Conservation (phyloP, 2,888 invertebrate species). For the Mythimna vitellina region DNA sequence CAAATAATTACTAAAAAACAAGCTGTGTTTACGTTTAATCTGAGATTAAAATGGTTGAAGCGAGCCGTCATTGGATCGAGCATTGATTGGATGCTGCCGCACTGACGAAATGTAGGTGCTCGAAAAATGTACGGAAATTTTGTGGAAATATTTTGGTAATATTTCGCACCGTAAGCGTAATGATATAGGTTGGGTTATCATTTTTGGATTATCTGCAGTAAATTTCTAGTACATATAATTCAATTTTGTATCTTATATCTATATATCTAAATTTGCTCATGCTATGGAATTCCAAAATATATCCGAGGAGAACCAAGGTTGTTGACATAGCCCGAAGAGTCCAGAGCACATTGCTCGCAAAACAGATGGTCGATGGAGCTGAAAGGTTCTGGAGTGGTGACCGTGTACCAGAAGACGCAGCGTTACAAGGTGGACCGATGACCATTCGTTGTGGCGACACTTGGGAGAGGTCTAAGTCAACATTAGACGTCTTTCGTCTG, state of each 20-base stretch:
- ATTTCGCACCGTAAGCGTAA: constrained; percentile 3
- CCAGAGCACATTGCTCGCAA: no score
- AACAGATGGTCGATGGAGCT: no score
- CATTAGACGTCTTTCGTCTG: no score
- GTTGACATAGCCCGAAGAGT: no score
- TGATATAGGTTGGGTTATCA: constrained; percentile 1
- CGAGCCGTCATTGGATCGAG: constrained; percentile 48
- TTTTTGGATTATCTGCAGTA: background rate
- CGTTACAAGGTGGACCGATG: no score
- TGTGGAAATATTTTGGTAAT: constrained; percentile 9
- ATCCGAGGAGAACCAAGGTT: no score
- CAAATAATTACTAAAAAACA: constrained; percentile 17
- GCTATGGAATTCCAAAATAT: background rate
- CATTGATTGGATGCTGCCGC: constrained; percentile 54
- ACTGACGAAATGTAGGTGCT: constrained; percentile 10
- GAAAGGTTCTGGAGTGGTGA: no score
- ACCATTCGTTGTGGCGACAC: no score
- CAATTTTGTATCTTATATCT: no score
- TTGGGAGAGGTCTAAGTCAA: no score
- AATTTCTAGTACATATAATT: background rate
- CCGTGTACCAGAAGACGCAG: no score
- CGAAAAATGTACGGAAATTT: constrained; percentile 24
- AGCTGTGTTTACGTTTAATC: constrained; percentile 59
- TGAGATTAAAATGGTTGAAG: constrained; percentile 58
- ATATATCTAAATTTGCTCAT: background rate